These are phyloP conservation scores for Himalopsyche phryganea DNA, from an alignment of 1,140 invertebrate species.

Conservation along the genomic window DNA sequence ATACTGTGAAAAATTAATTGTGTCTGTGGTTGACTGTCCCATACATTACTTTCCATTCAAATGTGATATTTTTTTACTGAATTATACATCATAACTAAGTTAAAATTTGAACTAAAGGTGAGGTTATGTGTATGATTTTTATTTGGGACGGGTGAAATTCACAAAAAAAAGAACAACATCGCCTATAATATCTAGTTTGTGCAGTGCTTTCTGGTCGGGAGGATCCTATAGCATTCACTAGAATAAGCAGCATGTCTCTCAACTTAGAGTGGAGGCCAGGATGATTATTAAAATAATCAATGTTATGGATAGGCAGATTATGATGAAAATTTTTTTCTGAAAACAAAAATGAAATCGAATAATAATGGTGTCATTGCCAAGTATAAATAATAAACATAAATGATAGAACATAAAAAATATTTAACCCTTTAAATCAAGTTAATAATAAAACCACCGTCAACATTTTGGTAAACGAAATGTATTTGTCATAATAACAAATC, in stretches of 20 bases:
- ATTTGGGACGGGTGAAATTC: constrained; percentile 21
- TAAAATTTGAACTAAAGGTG: not conserved
- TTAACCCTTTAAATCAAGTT: constrained; percentile 30
- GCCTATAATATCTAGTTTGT: constrained; percentile 16
- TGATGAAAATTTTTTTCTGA: constrained; percentile 84
- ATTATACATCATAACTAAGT: not conserved
- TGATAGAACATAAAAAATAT: constrained; percentile 27
- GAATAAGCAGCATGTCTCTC: constrained; percentile 19
- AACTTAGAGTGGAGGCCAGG: constrained; percentile 52
- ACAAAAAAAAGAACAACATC: constrained; percentile 16
- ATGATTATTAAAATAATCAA: constrained; percentile 72
- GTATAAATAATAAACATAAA: constrained; percentile 30
- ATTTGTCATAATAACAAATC: no score
- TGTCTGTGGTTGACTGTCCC: no score
- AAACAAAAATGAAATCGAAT: constrained; percentile 63
- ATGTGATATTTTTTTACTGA: no score
- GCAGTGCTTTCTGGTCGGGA: constrained; percentile 15
- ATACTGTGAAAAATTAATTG: no score
- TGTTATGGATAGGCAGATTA: constrained; percentile 73
- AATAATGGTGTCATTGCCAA: not conserved
- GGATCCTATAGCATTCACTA: constrained; percentile 24
- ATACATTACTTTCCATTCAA: no score
- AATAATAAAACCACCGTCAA: no score
- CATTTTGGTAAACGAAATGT: no score
- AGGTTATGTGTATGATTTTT: not conserved